Evolutionary conservation across 2,797 vertebrate species (phyloP).

Genomic region (Nannoperca australis): DNA sequence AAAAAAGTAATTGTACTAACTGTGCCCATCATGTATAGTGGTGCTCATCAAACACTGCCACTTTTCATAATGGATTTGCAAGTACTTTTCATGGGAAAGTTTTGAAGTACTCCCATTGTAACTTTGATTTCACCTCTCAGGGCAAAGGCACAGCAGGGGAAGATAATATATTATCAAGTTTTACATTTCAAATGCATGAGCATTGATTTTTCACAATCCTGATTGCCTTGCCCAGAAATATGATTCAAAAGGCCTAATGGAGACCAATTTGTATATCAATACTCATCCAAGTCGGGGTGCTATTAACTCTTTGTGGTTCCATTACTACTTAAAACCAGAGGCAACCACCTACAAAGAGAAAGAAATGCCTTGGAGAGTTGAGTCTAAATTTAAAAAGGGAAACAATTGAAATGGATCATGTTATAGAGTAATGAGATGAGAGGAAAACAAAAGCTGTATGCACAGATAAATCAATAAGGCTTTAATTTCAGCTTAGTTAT

Average conservation of each 20-base stretch:
- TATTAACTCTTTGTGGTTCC: slow-evolving; percentile 45
- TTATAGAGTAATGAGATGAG: slow-evolving; percentile 64
- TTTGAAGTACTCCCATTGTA: slow-evolving; percentile 36
- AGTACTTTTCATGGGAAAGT: slow-evolving; percentile 42
- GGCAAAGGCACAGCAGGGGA: slow-evolving; percentile 47
- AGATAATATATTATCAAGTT: slow-evolving; percentile 70
- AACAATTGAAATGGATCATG: slow-evolving; percentile 60
- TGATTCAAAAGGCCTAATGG: slow-evolving; percentile 72
- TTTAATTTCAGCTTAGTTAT: slow-evolving; percentile 76
- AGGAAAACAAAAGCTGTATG: slow-evolving; percentile 74
- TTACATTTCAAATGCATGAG: slow-evolving; percentile 80
- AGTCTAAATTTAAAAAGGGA: slow-evolving; percentile 41
- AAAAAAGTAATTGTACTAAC: slow-evolving; percentile 22
- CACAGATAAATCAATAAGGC: slow-evolving; percentile 74
- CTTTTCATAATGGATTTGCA: slow-evolving; percentile 32
- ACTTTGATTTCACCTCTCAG: slow-evolving; percentile 63
- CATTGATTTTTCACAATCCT: slow-evolving; percentile 74
- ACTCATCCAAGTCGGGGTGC: slow-evolving; percentile 62
- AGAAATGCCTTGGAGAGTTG: slow-evolving; percentile 61
- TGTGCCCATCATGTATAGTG: background rate
- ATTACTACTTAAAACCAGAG: slow-evolving; percentile 39
- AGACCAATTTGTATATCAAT: slow-evolving; percentile 74
- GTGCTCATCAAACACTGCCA: slow-evolving; percentile 28
- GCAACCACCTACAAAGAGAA: slow-evolving; percentile 25
- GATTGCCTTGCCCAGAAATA: slow-evolving; percentile 68